Percentiles rank a stretch among this genome's conserved stretches.
phyloP scores from a whole-genome alignment of 2,113 vertebrate species.

The Ahaetulla prasina region DNA sequence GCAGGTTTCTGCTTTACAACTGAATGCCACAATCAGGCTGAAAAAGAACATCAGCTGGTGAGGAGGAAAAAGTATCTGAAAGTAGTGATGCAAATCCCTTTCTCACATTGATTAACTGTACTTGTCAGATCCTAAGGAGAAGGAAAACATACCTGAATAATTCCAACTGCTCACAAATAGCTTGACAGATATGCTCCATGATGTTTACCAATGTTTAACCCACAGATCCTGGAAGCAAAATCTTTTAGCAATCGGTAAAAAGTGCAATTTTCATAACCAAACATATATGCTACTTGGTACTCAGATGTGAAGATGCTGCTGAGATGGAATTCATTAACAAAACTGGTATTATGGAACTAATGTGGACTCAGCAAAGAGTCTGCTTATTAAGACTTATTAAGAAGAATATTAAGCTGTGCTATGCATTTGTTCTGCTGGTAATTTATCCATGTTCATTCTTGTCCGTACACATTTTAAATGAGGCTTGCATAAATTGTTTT shows the following conservation, averaged over 20 bases:
- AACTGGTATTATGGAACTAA: background rate
- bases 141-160: constrained; percentile 26
- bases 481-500: background rate
- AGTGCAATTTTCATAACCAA: background rate
- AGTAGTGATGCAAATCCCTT: constrained; percentile 17
- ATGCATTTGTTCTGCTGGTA: background rate
- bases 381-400: background rate
- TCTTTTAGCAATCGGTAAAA: background rate
- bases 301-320: background rate
- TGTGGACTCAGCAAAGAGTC: background rate
- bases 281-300: background rate
- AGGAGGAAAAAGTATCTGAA: constrained; percentile 32
- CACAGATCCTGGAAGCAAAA: background rate
- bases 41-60: constrained; percentile 35
- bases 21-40: constrained; percentile 14
- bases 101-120: constrained; percentile 28
- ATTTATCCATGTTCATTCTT: background rate
- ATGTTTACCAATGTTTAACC: constrained; percentile 25
- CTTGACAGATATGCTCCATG: constrained; percentile 24
- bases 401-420: background rate
- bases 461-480: background rate
- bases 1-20: constrained; percentile 24
- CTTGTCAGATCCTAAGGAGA: constrained; percentile 30
- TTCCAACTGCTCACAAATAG: constrained; percentile 27
- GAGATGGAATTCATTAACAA: background rate